Base-by-base conservation (phyloP, 1,140 invertebrate species). In the Polypedilum vanderplanki region DNA sequence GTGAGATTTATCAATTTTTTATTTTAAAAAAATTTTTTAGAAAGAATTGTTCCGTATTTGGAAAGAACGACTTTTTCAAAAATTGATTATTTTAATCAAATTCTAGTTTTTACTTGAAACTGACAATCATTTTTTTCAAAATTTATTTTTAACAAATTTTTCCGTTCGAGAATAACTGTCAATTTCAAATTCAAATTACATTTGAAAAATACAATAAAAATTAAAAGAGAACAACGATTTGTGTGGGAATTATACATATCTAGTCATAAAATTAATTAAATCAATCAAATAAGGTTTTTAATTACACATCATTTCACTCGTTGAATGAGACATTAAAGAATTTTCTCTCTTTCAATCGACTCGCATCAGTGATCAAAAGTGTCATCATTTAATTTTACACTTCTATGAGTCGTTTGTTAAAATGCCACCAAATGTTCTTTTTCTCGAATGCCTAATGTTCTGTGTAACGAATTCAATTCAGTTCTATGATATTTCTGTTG, bases 301-400 rank as follows among this genome's bases (percentile, higher is more conserved):
- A 70, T 70, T 70, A 70, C 20, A 70, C 65, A 70, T 70, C 15
- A 70, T 20, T 70, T 70, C 3, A 57, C 46, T 57, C 15, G 64
- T 2, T 70, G 18, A 7, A 20, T 70, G 65, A 9, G 65, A 70
- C 46, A 57, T 70, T 12, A n/a, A n/a, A 57, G n/a, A 57, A 57
- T 15, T 57, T 57, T 57, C 41, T 46, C 9, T 46, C 15, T 46
- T 9, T 46, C 41, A 1, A 46, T 46, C n/a, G 12, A n/a, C 12
- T n/a, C n/a, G 46, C 46, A 57, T 57, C 12, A 57, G n/a, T 57
- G 46, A 57, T 57, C 46, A 57, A 57, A 57, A 57, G 46, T 57
- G 46, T 57, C 46, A 57, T 57, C 46, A 57, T n/a, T 57, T 33
- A 33, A 57, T 57, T n/a, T n/a, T n/a, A 57, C 46, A 57, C 12